A percentile compares a stretch with the other conserved stretches of the same genome.
Evolutionary conservation across 2,888 invertebrate species (phyloP).

Genomic region (Phaonia tiefii): DNA sequence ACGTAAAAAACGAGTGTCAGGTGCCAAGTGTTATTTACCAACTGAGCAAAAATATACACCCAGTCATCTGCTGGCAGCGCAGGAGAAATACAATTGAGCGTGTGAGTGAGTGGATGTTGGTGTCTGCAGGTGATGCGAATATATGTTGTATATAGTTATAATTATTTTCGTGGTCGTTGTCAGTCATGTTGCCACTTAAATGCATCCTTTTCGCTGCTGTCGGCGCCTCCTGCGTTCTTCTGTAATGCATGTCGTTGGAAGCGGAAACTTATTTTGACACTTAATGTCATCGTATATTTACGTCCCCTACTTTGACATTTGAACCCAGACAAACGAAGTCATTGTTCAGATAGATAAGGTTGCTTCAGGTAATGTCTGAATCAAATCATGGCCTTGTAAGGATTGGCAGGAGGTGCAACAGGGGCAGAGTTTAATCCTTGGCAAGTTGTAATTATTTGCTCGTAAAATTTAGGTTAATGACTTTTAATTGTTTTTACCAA

Average conservation of each 20-base stretch:
- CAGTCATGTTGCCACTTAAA: slow-evolving; percentile 62
- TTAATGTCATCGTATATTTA: slow-evolving; percentile 9
- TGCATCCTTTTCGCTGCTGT: slow-evolving; percentile 25
- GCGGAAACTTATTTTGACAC: slow-evolving; percentile 60
- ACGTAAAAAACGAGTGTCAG: slow-evolving; percentile 58
- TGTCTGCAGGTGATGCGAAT: background rate
- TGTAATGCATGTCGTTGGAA: slow-evolving; percentile 50
- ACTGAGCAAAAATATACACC: slow-evolving; percentile 27
- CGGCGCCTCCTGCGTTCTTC: slow-evolving; percentile 27
- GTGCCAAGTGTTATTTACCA: slow-evolving; percentile 56
- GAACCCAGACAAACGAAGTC: too few relatives aligned
- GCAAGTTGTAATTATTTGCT: too few relatives aligned
- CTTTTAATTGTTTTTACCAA: background rate
- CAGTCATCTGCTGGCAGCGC: slow-evolving; percentile 48
- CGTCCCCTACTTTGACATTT: background rate
- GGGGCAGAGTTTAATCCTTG: background rate
- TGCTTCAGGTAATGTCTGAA: too few relatives aligned
- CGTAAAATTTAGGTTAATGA: slow-evolving; percentile 9
- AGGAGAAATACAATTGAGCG: slow-evolving; percentile 4
- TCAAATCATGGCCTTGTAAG: background rate
- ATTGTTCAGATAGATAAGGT: too few relatives aligned
- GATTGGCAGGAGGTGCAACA: background rate
- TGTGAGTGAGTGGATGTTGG: background rate
- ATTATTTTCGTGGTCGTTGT: slow-evolving; percentile 66
- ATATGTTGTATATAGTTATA: slow-evolving; percentile 29